Conservation (phyloP, 2,113 vertebrate genomes). For the Nothobranchius kuhntae region DNA sequence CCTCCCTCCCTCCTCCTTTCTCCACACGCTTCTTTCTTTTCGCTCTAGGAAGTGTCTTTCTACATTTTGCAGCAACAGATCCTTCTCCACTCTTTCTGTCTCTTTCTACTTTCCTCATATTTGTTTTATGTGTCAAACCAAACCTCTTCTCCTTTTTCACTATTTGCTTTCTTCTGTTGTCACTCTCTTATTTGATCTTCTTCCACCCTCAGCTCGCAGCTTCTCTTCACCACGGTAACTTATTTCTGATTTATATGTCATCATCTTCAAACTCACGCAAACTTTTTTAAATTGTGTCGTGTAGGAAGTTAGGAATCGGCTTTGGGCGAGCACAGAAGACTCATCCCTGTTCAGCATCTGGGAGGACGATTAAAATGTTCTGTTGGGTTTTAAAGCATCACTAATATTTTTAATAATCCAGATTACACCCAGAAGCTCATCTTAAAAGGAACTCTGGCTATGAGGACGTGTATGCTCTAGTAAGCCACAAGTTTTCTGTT, state of each 20-base stretch:
- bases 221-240: conserved; percentile 1
- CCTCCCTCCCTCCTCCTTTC: conserved; percentile 27
- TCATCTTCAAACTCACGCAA: neutral
- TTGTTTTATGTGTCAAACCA: conserved; percentile 58
- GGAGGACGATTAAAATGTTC: neutral
- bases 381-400: too few relatives aligned
- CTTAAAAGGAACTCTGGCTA: too few relatives aligned
- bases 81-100: conserved; percentile 25
- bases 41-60: conserved; percentile 60
- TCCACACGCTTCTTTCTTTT: conserved; percentile 31
- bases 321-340: too few relatives aligned
- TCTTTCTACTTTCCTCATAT: conserved; percentile 56
- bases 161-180: conserved; percentile 12
- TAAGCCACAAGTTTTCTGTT: too few relatives aligned
- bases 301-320: neutral
- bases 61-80: conserved; percentile 62
- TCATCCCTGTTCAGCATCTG: too few relatives aligned
- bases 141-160: conserved; percentile 9
- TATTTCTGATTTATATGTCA: neutral
- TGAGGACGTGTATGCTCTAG: too few relatives aligned
- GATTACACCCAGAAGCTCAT: too few relatives aligned
- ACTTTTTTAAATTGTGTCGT: neutral
- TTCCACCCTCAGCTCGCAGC: conserved; percentile 12
- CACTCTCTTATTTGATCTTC: conserved; percentile 56
- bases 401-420: too few relatives aligned